Percentiles rank a stretch among this genome's conserved stretches.
Conservation (phyloP, 2,888 invertebrate genomes). For the Agrilus mali region DNA sequence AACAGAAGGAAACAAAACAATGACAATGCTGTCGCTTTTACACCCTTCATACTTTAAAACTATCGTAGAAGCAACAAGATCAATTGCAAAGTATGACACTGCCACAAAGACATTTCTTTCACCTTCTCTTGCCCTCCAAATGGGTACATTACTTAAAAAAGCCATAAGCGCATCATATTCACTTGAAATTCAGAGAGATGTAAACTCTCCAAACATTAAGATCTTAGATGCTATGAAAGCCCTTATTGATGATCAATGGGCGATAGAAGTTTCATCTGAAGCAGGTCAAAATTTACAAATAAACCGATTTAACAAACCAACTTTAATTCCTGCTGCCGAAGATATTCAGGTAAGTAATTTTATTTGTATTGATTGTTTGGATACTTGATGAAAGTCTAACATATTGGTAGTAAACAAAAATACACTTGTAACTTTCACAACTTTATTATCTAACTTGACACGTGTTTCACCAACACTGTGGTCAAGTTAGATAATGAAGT, state of each 20-base stretch:
- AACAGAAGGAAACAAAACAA: conserved; percentile 1
- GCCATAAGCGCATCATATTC: conserved; percentile 6
- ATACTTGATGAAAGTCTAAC: no score
- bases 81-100: conserved; percentile 6
- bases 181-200: conserved; percentile 5
- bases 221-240: conserved; percentile 1
- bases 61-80: conserved; percentile 12
- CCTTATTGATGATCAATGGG: conserved; percentile 8
- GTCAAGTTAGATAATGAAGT: no score
- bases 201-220: neutral
- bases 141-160: conserved; percentile 9
- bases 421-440: no score
- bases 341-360: conserved; percentile 8
- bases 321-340: conserved; percentile 9
- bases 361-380: no score
- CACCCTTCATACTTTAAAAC: conserved; percentile 12
- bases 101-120: conserved; percentile 3
- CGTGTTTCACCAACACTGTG: no score
- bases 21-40: neutral
- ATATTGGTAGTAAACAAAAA: no score
- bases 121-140: conserved; percentile 6
- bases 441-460: no score
- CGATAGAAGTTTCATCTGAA: conserved; percentile 6
- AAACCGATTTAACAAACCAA: conserved; percentile 12
- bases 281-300: conserved; percentile 10